Percentiles rank a stretch among this genome's conserved stretches.
These are phyloP conservation scores for Apis florea DNA, from an alignment of 1,140 invertebrate species.

Conservation along the genomic window DNA sequence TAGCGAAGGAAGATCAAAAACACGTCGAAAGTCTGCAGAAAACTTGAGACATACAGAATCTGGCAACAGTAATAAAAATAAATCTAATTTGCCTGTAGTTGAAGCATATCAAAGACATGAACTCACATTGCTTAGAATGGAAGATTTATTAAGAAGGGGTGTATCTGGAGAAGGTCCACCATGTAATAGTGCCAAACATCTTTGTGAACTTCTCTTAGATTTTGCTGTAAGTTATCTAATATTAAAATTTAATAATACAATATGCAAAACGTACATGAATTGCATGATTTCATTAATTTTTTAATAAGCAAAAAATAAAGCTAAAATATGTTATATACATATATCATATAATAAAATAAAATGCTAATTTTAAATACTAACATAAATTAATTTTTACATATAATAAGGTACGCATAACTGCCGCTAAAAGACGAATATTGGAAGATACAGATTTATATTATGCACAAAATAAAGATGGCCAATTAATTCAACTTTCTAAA, in stretches of 20 bases:
- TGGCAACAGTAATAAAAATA: slow-evolving; percentile 68
- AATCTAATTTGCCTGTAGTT: slow-evolving; percentile 85
- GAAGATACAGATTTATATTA: slow-evolving; percentile 92
- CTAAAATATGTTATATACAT: slow-evolving; percentile 8
- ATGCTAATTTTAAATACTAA: slow-evolving; percentile 15
- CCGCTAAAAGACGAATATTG: slow-evolving; percentile 88
- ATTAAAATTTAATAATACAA: not conserved
- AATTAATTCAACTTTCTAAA: slow-evolving; percentile 81
- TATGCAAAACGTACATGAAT: not conserved
- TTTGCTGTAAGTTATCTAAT: slow-evolving; percentile 83
- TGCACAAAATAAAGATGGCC: slow-evolving; percentile 80
- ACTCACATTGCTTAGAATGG: slow-evolving; percentile 88
- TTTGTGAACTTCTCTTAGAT: slow-evolving; percentile 89
- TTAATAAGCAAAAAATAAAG: not conserved
- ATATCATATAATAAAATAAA: not conserved
- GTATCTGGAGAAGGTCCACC: slow-evolving; percentile 84
- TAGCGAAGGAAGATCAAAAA: slow-evolving; percentile 78
- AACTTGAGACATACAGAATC: slow-evolving; percentile 62
- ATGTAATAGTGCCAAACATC: slow-evolving; percentile 82
- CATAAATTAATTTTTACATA: slow-evolving; percentile 56
- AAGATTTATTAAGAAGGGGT: slow-evolving; percentile 89
- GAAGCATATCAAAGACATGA: slow-evolving; percentile 91
- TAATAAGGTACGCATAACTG: slow-evolving; percentile 83
- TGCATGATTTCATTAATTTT: not conserved
- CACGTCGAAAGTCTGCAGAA: slow-evolving; percentile 73